Percentiles rank a stretch among this genome's conserved stretches.
Evolutionary conservation across 2,888 invertebrate genomes (phyloP).

Genomic region (Dromius quadrimaculatus): DNA sequence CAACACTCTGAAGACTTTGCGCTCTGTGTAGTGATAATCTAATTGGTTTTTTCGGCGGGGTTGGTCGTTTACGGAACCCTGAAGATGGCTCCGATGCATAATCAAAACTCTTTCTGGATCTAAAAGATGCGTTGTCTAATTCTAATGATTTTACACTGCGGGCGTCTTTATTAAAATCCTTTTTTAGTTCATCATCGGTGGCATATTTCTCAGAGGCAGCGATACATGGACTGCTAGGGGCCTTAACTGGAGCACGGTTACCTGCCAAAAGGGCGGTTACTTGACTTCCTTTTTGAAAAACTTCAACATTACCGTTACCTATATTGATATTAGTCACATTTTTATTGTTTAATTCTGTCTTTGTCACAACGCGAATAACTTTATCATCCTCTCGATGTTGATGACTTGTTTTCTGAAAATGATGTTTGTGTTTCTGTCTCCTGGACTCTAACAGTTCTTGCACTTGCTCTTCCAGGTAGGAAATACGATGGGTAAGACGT

Average conservation of each 20-base stretch:
- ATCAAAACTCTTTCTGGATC: conserved; percentile 64
- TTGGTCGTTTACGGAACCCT: conserved; percentile 68
- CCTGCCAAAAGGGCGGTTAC: conserved; percentile 80
- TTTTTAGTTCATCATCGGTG: conserved; percentile 56
- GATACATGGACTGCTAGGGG: conserved; percentile 66
- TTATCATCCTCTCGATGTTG: conserved; percentile 8
- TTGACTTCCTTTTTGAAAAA: conserved; percentile 85
- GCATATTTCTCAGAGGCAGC: conserved; percentile 65
- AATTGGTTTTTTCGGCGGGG: conserved; percentile 88
- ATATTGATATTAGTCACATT: conserved; percentile 81
- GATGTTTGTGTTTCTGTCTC: conserved; percentile 18
- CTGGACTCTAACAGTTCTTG: conserved; percentile 28
- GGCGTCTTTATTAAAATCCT: conserved; percentile 63
- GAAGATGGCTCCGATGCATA: conserved; percentile 71
- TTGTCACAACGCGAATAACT: conserved; percentile 57
- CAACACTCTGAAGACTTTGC: conserved; percentile 83
- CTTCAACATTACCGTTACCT: conserved; percentile 57
- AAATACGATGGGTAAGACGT: conserved; percentile 86
- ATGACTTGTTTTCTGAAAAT: background rate
- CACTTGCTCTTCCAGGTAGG: conserved; percentile 88
- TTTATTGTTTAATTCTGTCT: conserved; percentile 71
- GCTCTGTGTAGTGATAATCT: conserved; percentile 86
- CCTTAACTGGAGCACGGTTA: conserved; percentile 67
- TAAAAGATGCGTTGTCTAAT: conserved; percentile 70
- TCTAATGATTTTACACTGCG: conserved; percentile 81